A percentile compares a stretch with the other conserved stretches of the same genome.
Evolutionary conservation across 2,113 vertebrate genomes (phyloP).

Genomic region (Tylochromis polylepis): DNA sequence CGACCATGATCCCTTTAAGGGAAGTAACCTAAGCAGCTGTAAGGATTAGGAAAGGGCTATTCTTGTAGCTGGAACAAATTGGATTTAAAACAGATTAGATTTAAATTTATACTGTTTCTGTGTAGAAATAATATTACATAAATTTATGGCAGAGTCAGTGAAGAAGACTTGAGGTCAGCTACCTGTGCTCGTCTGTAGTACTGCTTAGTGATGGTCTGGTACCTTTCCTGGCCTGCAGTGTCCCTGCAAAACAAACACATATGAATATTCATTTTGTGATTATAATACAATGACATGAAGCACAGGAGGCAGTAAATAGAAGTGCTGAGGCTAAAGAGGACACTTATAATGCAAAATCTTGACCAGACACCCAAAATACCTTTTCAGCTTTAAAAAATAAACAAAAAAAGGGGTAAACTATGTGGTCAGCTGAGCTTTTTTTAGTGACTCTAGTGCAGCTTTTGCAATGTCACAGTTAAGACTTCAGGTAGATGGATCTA

Average conservation of each 20-base stretch:
- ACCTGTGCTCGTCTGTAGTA: conserved; percentile 98
- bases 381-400: background rate
- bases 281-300: background rate
- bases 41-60: background rate
- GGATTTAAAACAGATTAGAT: background rate
- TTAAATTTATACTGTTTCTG: background rate
- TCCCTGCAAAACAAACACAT: conserved; percentile 77
- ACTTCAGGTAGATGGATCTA: background rate
- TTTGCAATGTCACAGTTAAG: background rate
- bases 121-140: background rate
- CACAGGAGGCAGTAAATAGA: background rate
- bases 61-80: background rate
- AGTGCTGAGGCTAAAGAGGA: background rate
- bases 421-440: background rate
- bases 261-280: background rate
- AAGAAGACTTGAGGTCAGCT: background rate
- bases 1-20: background rate
- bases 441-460: background rate
- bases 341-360: background rate
- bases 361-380: background rate
- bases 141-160: background rate
- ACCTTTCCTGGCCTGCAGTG: conserved; percentile 95
- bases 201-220: conserved; percentile 98
- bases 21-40: background rate
- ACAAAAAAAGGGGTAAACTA: background rate